Conservation (phyloP, 2,888 invertebrate species). For the Drosophila fungiperda region DNA sequence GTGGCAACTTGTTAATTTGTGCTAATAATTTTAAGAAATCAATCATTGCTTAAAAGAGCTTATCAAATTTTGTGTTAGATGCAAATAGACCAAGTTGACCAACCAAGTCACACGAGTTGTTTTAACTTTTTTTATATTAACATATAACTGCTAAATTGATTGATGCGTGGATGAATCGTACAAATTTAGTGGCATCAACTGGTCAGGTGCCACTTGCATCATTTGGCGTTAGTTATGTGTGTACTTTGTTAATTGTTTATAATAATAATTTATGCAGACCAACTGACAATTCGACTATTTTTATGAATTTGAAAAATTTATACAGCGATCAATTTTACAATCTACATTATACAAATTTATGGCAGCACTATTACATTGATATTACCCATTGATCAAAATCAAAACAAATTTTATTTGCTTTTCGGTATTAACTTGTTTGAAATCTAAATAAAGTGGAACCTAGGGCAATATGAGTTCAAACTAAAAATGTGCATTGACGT, state of each 20-base stretch:
- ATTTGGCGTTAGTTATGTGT: conserved; percentile 4
- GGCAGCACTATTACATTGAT: conserved; percentile 1
- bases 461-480: conserved; percentile 23
- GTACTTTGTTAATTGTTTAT: conserved; percentile 18
- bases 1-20: conserved; percentile 43
- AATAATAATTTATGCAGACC: neutral
- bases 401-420: conserved; percentile 29
- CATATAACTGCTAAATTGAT: conserved; percentile 31
- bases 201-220: conserved; percentile 23
- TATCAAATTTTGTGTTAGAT: conserved; percentile 10
- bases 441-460: conserved; percentile 8
- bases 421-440: neutral
- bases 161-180: conserved; percentile 6
- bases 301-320: neutral
- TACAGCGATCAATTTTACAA: neutral
- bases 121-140: conserved; percentile 17
- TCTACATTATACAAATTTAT: conserved; percentile 28
- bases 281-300: too few species aligned
- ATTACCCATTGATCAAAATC: too few species aligned
- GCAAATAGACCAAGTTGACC: neutral
- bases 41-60: conserved; percentile 24
- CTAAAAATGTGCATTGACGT: neutral
- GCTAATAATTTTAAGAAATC: conserved; percentile 53
- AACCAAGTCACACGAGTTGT: conserved; percentile 10
- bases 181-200: conserved; percentile 7